A percentile compares a stretch with the other conserved stretches of the same genome.
Conservation (phyloP, 2,888 invertebrate species). For the Drosophila colorata region DNA sequence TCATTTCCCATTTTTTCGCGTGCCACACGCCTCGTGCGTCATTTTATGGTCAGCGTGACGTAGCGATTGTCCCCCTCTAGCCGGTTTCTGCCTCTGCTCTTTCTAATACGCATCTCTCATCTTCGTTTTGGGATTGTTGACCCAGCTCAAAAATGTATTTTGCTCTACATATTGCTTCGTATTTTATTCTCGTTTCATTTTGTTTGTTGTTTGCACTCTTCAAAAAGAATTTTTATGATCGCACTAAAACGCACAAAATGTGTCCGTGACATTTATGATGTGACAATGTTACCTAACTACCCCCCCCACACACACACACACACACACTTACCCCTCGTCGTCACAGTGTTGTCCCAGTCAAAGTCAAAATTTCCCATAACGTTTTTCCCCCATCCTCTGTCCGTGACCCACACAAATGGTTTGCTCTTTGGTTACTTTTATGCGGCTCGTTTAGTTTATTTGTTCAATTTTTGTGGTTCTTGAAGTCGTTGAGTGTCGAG, state of each 20-base stretch:
- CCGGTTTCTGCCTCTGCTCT: not conserved
- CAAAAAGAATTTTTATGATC: slow-evolving; percentile 66
- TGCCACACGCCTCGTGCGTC: slow-evolving; percentile 44
- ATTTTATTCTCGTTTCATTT: slow-evolving; percentile 43
- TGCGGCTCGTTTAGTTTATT: slow-evolving; percentile 64
- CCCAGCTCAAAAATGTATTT: slow-evolving; percentile 43
- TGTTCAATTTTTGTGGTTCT: slow-evolving; percentile 50
- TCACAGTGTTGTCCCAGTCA: slow-evolving; percentile 14
- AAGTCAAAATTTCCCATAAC: slow-evolving; percentile 35
- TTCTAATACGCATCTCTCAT: slow-evolving; percentile 21
- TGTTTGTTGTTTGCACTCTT: slow-evolving; percentile 71
- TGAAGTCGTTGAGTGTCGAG: slow-evolving; percentile 26
- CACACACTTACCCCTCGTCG: not conserved
- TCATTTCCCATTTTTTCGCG: slow-evolving; percentile 10
- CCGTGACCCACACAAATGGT: slow-evolving; percentile 59
- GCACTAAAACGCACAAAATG: slow-evolving; percentile 73
- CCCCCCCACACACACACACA: slow-evolving; percentile 1
- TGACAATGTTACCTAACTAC: slow-evolving; percentile 68
- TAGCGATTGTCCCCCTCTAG: slow-evolving; percentile 16
- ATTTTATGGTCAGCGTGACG: slow-evolving; percentile 63
- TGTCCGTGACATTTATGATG: slow-evolving; percentile 81
- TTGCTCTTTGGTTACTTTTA: slow-evolving; percentile 66
- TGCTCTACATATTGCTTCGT: slow-evolving; percentile 39
- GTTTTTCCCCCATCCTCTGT: not conserved
- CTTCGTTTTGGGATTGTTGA: slow-evolving; percentile 40